These are phyloP conservation scores for Drosophila athabasca DNA, from an alignment of 1,140 invertebrate species.

Conservation along the genomic window DNA sequence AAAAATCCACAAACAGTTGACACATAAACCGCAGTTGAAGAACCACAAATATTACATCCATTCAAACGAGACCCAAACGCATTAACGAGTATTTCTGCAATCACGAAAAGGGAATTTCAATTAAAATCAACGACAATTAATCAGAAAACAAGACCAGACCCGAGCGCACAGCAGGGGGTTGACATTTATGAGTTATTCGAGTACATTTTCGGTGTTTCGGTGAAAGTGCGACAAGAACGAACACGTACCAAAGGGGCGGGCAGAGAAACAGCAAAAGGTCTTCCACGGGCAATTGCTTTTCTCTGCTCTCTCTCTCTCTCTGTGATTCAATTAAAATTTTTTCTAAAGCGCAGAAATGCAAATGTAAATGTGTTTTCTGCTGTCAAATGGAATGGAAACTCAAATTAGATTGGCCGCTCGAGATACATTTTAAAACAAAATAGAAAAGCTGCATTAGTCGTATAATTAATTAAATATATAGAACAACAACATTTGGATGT, in stretches of 20 bases:
- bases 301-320: not conserved
- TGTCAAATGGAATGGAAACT: conserved; percentile 57
- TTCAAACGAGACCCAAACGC: conserved; percentile 14
- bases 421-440: conserved; percentile 51
- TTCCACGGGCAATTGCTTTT: conserved; percentile 17
- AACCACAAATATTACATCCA: not conserved
- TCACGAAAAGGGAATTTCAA: conserved; percentile 49
- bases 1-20: conserved; percentile 1
- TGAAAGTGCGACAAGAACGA: conserved; percentile 46
- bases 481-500: not conserved
- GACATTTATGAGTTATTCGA: conserved; percentile 70
- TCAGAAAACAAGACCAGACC: conserved; percentile 10
- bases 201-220: conserved; percentile 29
- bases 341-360: conserved; percentile 36
- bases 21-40: conserved; percentile 1
- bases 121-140: conserved; percentile 68
- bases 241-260: conserved; percentile 9
- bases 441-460: conserved; percentile 23
- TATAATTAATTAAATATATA: conserved; percentile 21
- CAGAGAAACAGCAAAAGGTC: conserved; percentile 18
- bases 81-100: conserved; percentile 38
- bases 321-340: conserved; percentile 65
- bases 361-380: conserved; percentile 33
- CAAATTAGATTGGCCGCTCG: conserved; percentile 39
- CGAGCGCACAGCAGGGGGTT: conserved; percentile 8